A percentile compares a stretch with the other conserved stretches of the same genome.
Conservation (phyloP, 2,797 vertebrate species). For the Chaetophractus vellerosus region DNA sequence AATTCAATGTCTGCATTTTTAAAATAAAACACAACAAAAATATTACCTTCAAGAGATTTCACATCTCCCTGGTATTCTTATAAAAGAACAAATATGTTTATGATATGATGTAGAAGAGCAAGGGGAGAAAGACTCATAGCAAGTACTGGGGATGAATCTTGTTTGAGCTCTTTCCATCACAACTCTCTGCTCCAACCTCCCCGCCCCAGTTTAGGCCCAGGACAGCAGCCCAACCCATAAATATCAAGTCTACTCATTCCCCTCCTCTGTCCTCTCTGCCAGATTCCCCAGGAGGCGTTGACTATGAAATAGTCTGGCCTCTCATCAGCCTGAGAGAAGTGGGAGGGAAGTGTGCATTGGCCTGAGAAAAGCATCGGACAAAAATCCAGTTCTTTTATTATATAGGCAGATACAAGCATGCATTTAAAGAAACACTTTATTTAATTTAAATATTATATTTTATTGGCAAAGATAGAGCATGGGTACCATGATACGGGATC, state of each 20-base stretch:
- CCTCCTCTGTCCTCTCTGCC: conserved; percentile 22
- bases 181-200: not conserved
- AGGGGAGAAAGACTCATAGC: not conserved
- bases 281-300: not conserved
- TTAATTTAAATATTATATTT: conserved; percentile 59
- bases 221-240: not conserved
- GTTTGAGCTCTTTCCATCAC: not conserved
- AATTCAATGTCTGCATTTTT: not conserved
- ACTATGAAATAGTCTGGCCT: not conserved
- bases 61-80: not conserved
- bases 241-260: not conserved
- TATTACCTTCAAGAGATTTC: not conserved
- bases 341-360: not conserved
- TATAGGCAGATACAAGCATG: not conserved
- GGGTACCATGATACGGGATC: not conserved
- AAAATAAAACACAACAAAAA: not conserved
- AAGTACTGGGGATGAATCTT: not conserved
- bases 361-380: conserved; percentile 42
- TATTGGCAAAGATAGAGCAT: conserved; percentile 18
- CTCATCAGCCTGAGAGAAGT: not conserved
- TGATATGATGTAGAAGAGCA: not conserved
- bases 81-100: conserved; percentile 1
- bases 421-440: conserved; percentile 53
- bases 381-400: conserved; percentile 41
- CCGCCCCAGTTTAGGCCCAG: not conserved